Evolutionary conservation across 2,888 invertebrate species (phyloP).

Genomic region (Drosophila koepferae): DNA sequence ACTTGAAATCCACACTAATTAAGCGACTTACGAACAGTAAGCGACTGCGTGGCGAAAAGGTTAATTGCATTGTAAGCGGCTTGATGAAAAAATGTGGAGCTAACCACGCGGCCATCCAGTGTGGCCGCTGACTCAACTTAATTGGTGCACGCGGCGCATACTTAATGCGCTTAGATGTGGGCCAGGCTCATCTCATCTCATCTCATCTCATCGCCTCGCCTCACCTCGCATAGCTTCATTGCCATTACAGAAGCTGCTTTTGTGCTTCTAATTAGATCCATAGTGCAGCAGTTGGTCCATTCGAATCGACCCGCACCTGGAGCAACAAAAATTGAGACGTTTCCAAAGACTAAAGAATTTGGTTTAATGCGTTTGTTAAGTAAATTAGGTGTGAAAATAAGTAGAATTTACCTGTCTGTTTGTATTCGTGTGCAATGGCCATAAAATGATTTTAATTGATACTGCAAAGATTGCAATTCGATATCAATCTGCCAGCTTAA

Average conservation of each 20-base stretch:
- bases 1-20: constrained; percentile 43
- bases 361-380: constrained; percentile 50
- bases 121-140: constrained; percentile 65
- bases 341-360: constrained; percentile 24
- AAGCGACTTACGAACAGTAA: constrained; percentile 58
- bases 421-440: constrained; percentile 12
- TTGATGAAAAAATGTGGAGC: constrained; percentile 53
- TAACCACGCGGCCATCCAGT: constrained; percentile 37
- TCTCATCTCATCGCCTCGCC: constrained; percentile 24
- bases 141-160: constrained; percentile 78
- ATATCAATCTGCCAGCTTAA: constrained; percentile 9
- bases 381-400: constrained; percentile 61
- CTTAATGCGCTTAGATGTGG: constrained; percentile 75
- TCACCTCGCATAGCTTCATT: constrained; percentile 24
- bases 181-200: constrained; percentile 29
- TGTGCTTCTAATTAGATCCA: constrained; percentile 69
- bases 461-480: not conserved
- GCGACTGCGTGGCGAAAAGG: constrained; percentile 60
- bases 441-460: constrained; percentile 28
- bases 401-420: constrained; percentile 12
- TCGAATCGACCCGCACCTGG: not conserved
- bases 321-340: constrained; percentile 13
- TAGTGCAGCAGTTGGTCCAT: constrained; percentile 37
- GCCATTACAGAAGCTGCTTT: constrained; percentile 60
- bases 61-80: constrained; percentile 74